Evolutionary conservation across 2,888 invertebrate genomes (phyloP).

Genomic region (Drosophila cognata): DNA sequence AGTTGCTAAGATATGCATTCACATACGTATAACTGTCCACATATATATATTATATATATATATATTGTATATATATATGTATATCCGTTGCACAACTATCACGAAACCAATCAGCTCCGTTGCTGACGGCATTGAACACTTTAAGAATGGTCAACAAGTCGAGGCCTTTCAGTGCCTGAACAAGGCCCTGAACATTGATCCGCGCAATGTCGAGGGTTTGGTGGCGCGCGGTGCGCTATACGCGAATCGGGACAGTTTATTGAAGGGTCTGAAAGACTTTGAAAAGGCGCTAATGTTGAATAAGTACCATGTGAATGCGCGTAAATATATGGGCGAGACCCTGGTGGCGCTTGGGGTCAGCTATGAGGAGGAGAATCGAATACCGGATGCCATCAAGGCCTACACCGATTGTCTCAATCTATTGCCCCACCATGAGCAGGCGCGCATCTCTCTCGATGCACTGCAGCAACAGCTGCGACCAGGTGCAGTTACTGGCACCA

Average conservation of each 20-base stretch:
- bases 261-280: constrained; percentile 97
- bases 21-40: constrained; percentile 30
- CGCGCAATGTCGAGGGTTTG: constrained; percentile 95
- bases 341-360: constrained; percentile 94
- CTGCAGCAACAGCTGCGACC: constrained; percentile 88
- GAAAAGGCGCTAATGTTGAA: constrained; percentile 95
- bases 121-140: constrained; percentile 97
- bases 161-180: constrained; percentile 98
- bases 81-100: constrained; percentile 6
- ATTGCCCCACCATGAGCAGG: constrained; percentile 94
- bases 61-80: not conserved
- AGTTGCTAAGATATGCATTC: constrained; percentile 23
- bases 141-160: constrained; percentile 95
- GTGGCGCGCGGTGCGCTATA: constrained; percentile 96
- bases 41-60: constrained; percentile 26
- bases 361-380: constrained; percentile 94
- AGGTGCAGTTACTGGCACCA: constrained; percentile 2
- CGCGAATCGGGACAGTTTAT: constrained; percentile 97
- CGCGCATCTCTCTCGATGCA: constrained; percentile 92
- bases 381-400: constrained; percentile 93
- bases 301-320: constrained; percentile 95
- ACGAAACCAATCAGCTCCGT: constrained; percentile 87
- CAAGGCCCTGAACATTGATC: constrained; percentile 96
- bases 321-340: constrained; percentile 97
- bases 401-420: constrained; percentile 93